Evolutionary conservation across 2,888 invertebrate genomes (phyloP), one percentile per base, ranked within the genome.

Genomic region (Cantharis nigra): DNA sequence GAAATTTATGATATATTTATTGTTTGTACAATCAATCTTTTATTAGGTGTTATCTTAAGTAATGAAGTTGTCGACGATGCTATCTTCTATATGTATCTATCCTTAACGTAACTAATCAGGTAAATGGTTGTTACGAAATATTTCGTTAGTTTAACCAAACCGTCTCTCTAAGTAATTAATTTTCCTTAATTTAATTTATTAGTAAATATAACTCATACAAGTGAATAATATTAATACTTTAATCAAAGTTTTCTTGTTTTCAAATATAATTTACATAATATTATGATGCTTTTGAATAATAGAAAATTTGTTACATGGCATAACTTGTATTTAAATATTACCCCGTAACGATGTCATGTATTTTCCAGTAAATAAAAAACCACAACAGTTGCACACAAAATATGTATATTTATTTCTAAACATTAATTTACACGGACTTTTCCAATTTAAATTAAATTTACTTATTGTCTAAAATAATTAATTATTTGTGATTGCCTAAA

Each of bases 31-130:
- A 67, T 67, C 65, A 67, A 67, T 67, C 65, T 67, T 67, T 28
- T 65, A 49, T 72, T 65, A 63, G 63, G 49, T 71, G 49, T n/a
- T 14, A 67, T 67, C 33, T 72, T 74, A 74, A 74, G 74, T 74
- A 74, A 74, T 74, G 70, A 74, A 74, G 63, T 74, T 74, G 70
- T 70, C 26, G 62, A 70, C 28, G 69, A 65, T 74, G 26, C 16
- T 30, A 49, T 16, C 63, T 18, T 26, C 33, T n/a, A 26, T 26
- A 7, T 26, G 9, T 26, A 49, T 49, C 49, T 74, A 74, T 74
- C 69, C 63, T 23, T 23, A 3, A 23, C 23, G 13, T 14, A 67
- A 67, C 69, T 70, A 74, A 74, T 69, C 70, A 69, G 28, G 62
- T 62, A 63, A 69, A 69, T 49, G 65, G 18, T 70, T 20, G 26